Conservation (phyloP, 2,888 invertebrate genomes). For the Chymomyza caudatula region DNA sequence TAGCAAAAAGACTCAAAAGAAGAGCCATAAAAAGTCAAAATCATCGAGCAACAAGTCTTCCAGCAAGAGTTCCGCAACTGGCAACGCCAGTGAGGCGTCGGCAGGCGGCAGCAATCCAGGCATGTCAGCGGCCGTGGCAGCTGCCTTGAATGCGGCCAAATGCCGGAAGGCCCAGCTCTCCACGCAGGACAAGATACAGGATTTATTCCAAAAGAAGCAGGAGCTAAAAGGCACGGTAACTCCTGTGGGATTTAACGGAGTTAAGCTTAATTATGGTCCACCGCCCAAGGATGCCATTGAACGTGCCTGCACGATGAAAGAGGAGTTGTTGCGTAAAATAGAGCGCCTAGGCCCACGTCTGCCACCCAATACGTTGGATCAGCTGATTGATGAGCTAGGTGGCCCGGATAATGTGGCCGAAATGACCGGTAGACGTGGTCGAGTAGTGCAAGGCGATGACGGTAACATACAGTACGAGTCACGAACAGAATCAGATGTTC, state of each 20-base stretch:
- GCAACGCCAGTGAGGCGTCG: neutral
- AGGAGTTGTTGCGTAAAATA: slow-evolving; percentile 90
- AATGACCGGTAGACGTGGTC: slow-evolving; percentile 98
- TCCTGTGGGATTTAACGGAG: slow-evolving; percentile 75
- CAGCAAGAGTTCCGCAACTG: neutral
- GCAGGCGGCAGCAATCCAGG: slow-evolving; percentile 9
- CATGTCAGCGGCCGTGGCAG: slow-evolving; percentile 53
- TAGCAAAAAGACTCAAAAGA: slow-evolving; percentile 73
- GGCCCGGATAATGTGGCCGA: slow-evolving; percentile 99
- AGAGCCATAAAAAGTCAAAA: slow-evolving; percentile 53
- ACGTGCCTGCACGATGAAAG: slow-evolving; percentile 94
- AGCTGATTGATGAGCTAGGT: slow-evolving; percentile 97
- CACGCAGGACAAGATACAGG: slow-evolving; percentile 89
- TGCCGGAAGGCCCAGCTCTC: slow-evolving; percentile 73
- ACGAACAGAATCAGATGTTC: slow-evolving; percentile 95
- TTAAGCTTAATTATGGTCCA: slow-evolving; percentile 77
- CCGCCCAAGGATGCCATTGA: slow-evolving; percentile 92
- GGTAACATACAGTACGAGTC: slow-evolving; percentile 96
- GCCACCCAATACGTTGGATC: slow-evolving; percentile 98
- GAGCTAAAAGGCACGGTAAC: slow-evolving; percentile 75
- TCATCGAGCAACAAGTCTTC: neutral
- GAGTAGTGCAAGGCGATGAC: slow-evolving; percentile 94
- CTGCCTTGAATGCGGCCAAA: slow-evolving; percentile 56
- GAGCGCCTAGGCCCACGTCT: slow-evolving; percentile 91
- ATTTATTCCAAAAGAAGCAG: slow-evolving; percentile 80